Evolutionary conservation across 2,888 invertebrate genomes (phyloP).

Genomic region (Auanema freiburgensis): DNA sequence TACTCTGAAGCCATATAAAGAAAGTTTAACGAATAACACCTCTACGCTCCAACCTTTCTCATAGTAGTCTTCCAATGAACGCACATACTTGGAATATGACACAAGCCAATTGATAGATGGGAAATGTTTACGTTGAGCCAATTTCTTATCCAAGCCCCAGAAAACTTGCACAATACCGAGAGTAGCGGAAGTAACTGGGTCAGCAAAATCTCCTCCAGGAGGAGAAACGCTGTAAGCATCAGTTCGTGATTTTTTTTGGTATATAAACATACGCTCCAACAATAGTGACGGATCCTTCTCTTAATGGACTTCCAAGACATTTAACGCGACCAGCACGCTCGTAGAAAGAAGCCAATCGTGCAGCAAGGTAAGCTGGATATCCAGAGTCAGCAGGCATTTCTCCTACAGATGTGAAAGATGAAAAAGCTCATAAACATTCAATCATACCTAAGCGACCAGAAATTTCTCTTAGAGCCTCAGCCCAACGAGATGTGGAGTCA

Average conservation of each 20-base stretch:
- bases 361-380: constrained; percentile 97
- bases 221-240: constrained; percentile 75
- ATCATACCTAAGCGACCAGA: constrained; percentile 71
- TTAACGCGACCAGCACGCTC: constrained; percentile 97
- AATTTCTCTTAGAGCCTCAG: constrained; percentile 98
- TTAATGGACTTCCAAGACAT: constrained; percentile 74
- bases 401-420: no score
- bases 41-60: no score
- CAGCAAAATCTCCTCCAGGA: constrained; percentile 99
- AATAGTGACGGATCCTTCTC: constrained; percentile 97
- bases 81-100: constrained; percentile 93
- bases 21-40: no score
- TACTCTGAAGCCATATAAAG: no score
- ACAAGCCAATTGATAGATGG: constrained; percentile 99
- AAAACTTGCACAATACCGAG: constrained; percentile 84
- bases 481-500: constrained; percentile 99
- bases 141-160: constrained; percentile 64
- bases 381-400: constrained; percentile 98
- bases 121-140: constrained; percentile 91
- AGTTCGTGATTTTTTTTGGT: background rate
- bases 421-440: background rate
- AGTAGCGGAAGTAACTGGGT: constrained; percentile 98
- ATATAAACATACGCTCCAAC: constrained; percentile 80
- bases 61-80: constrained; percentile 97
- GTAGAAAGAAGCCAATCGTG: constrained; percentile 96